Evolutionary conservation across 30 jellyfish, hydroid and myxozoan genomes (phyloP), one percentile per base, ranked within the genome.

Genomic region (Hydra vulgaris): DNA sequence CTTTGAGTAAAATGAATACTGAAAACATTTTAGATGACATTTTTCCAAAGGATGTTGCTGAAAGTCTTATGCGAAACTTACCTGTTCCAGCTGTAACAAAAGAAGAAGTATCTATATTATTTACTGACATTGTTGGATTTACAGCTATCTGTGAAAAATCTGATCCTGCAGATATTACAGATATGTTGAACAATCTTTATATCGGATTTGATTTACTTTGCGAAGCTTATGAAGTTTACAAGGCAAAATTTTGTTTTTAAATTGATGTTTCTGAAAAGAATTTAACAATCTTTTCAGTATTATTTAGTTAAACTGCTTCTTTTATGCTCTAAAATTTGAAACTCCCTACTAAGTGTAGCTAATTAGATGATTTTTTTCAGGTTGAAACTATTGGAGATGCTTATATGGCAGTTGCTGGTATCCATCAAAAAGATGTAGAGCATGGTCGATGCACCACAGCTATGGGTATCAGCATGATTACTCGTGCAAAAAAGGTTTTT

Each of bases 331-430:
- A 40, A 40, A 40, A 40, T 40, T 40, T 40, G 61, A 40, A 40
- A 40, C 5, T 12, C 61, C 12, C 12, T 12, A 40, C 5, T 3
- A 40, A 40, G 12, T 12, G 8, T 40, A 40, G 61, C 61, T 40
- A 12, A 40, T 12, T 40, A 3, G 5, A 68, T 68, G 8, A 20
- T 66, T 27, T 78, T 19, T 3, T 40, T 18, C 54, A 82, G 89
- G 89, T 82, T n/a, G 89, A 82, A 82, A 82, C 89, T 0, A 74
- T 82, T 22, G 89, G 89, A 18, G 89, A 82, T 21, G 89, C 89
- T 17, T 82, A 82, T 25, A 82, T 82, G 89, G 86, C 78, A 15
- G 89, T 74, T 21, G 88, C 85, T 8, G 89, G 89, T 17, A 22
- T 82, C 20, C 89, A 82, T 73, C 76, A 69, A 27, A n/a, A 40